Evolutionary conservation across 2,888 invertebrate genomes (phyloP), one percentile per base, ranked within the genome.

Genomic region (Nymphalis polychloros): DNA sequence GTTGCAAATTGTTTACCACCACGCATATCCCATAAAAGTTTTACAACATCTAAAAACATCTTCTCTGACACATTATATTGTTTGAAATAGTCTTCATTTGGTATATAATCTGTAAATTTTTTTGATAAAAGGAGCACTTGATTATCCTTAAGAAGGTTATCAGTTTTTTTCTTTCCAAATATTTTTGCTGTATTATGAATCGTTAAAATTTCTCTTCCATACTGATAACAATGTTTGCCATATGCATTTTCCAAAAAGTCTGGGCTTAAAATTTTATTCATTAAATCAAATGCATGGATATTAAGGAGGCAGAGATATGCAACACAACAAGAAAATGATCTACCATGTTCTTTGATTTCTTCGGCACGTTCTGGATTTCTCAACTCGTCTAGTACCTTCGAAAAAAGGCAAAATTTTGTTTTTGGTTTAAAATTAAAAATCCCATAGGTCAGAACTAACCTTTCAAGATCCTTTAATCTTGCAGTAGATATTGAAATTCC

Each of bases 381-480:
- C 41, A 97, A 76, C 69, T 94, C 92, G 48, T 90, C 85, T 16
- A 89, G 72, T 1, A 89, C 79, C 72, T 89, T 90, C 16, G 88
- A 79, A 68, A 88, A 83, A 62, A 92, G 87, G 67, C 81, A 81
- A 59, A 81, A 77, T 71, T 81, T 74, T n/a, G 90, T 93, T 63
- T 89, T 75, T 17, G 94, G 94, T 68, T 86, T 83, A 65, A 91
- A 93, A 81, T 95, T 93, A 73, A 95, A 95, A 79, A 94, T 93
- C 2, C 94, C 93, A 78, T 94, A 93, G 0, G 93, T 92, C 70
- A 95, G 90, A 4, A 94, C 84, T 10, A 96, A 84, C 75, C 96
- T 93, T 84, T 97, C 97, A 46, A 97, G 86, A 80, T 97, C 97
- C 85, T 97, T 97, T 0, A 96, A 60, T 71, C 96, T 93, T 0